Base-by-base conservation (phyloP, 2,888 invertebrate species). In the Alsophila aescularia region DNA sequence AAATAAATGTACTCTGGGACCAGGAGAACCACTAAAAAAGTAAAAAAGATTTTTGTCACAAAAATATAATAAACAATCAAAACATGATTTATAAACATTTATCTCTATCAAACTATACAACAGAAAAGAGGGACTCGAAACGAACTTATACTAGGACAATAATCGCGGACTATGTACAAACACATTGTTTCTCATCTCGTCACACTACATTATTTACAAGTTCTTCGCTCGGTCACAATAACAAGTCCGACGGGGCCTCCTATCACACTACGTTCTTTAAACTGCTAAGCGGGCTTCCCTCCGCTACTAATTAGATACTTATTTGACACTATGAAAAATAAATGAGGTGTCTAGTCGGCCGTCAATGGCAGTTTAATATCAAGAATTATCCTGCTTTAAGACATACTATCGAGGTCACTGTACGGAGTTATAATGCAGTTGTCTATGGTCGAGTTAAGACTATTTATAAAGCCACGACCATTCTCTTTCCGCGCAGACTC, bases 61-160 rank as follows among this genome's bases (percentile, higher is more conserved):
- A 89, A n/a, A 90, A 90, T 90, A 90, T 89, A 89, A 84, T 88
- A 80, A 89, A 89, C 90, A 88, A 88, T 87, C 83, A 87, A 88
- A 89, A 89, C 87, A 79, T 86, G 86, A 85, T 61, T 58, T 52
- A 63, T 66, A 66, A 60, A 66, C 56, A 61, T 83, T 83, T 83
- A 83, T 84, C 82, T 86, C 87, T 83, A 85, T 85, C 81, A 77
- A 89, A 85, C 86, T 90, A 89, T 89, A 90, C 90, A 90, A 89
- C 90, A 90, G 88, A 85, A 74, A 83, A 83, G 79, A 77, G 77
- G 73, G 70, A 75, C 79, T 81, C 78, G 71, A 81, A 79, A 79
- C 47, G 73, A 80, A 75, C 67, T 82, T 77, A 83, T 60, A 76
- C 70, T 77, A 77, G 73, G 69, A 75, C 45, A 50, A 73, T 79